Evolutionary conservation across 1,140 invertebrate species (phyloP).

Genomic region (Carcinoscorpius rotundicauda): DNA sequence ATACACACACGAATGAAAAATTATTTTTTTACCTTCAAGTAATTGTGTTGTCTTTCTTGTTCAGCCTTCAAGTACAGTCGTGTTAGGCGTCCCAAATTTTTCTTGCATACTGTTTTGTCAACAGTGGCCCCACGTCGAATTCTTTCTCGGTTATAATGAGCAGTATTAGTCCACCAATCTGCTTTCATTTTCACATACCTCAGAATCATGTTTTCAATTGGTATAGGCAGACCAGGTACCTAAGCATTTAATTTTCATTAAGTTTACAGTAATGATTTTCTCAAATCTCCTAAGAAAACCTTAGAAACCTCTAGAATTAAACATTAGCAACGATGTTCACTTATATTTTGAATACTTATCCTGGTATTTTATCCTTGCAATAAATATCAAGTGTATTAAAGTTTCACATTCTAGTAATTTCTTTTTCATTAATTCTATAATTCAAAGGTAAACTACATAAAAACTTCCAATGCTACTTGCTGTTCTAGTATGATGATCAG

Average conservation of each 20-base stretch:
- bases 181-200: conserved; percentile 99
- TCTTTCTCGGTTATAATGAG: conserved; percentile 97
- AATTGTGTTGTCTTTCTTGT: conserved; percentile 98
- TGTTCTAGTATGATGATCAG: no score
- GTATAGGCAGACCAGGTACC: conserved; percentile 94
- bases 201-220: conserved; percentile 99
- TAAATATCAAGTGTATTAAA: no score
- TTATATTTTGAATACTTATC: no score
- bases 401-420: no score
- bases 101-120: conserved; percentile 99
- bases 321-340: no score
- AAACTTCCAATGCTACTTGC: no score
- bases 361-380: no score
- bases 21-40: conserved; percentile 56
- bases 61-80: conserved; percentile 95
- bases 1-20: neutral
- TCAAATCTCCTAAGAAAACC: no score
- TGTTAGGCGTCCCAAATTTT: conserved; percentile 93
- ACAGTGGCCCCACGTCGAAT: conserved; percentile 87
- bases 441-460: no score
- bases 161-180: conserved; percentile 99
- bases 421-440: no score
- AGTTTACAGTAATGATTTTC: no score
- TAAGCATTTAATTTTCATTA: conserved; percentile 23
- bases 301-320: no score